phyloP scores from a whole-genome alignment of 2,888 invertebrate genomes.

The Tridacna crocea region DNA sequence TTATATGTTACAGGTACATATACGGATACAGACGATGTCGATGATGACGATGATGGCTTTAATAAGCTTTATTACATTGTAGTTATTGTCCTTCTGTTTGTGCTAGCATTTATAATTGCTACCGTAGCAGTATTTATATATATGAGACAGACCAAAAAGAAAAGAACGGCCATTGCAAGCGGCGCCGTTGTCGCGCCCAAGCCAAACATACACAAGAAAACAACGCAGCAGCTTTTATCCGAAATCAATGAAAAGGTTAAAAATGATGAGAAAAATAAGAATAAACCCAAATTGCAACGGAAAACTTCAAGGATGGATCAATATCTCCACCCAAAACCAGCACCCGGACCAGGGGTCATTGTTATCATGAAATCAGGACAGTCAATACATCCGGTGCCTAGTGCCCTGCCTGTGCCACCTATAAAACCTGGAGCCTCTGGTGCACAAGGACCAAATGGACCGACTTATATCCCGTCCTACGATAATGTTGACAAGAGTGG shows the following conservation, averaged over 20 bases:
- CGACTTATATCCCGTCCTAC: not conserved
- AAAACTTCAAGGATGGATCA: not conserved
- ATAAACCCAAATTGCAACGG: conserved; percentile 8
- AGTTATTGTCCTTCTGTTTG: not conserved
- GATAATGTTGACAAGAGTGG: not conserved
- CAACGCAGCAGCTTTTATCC: conserved; percentile 17
- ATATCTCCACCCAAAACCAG: not conserved
- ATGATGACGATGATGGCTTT: not conserved
- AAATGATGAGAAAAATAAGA: conserved; percentile 5
- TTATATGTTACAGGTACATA: conserved; percentile 4
- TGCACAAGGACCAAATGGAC: not conserved
- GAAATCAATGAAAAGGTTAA: not conserved
- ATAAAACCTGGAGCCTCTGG: not conserved
- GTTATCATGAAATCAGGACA: conserved; percentile 7
- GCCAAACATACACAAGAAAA: not conserved
- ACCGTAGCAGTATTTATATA: not conserved
- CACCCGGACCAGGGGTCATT: conserved; percentile 16
- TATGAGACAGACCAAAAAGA: not conserved
- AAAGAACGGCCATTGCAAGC: conserved; percentile 1
- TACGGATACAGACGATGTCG: not conserved
- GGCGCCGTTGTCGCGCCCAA: not conserved
- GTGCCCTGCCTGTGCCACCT: not conserved
- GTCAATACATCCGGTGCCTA: conserved; percentile 1
- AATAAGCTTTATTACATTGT: not conserved
- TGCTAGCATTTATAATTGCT: not conserved